These are phyloP conservation scores for Corythoichthys haematopterus DNA, from an alignment of 2,113 vertebrate genomes.

Conservation along the genomic window DNA sequence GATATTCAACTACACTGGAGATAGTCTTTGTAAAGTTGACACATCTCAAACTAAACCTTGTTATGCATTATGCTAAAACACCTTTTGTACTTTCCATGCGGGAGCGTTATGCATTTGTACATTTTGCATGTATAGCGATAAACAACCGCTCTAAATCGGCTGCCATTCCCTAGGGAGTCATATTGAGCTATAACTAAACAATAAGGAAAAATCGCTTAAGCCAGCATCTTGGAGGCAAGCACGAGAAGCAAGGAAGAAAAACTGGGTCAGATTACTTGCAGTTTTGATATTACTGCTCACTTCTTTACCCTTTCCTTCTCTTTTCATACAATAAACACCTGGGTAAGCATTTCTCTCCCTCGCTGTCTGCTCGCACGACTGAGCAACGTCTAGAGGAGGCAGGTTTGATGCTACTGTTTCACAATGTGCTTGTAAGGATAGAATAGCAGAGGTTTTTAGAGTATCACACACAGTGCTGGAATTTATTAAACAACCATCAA, in stretches of 20 bases:
- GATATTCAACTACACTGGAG: too few species aligned
- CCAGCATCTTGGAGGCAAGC: constrained; percentile 16
- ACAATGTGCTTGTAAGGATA: constrained; percentile 1
- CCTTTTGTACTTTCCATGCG: not conserved
- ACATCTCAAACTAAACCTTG: not conserved
- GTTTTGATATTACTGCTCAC: constrained; percentile 25
- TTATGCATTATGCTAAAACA: not conserved
- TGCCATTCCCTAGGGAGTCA: constrained; percentile 21
- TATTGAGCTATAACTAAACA: constrained; percentile 28
- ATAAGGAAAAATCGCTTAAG: constrained; percentile 25
- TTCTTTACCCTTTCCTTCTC: constrained; percentile 20
- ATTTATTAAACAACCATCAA: not conserved
- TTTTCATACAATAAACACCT: constrained; percentile 43
- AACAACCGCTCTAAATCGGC: constrained; percentile 34
- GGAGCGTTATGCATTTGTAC: not conserved
- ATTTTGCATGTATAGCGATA: constrained; percentile 14
- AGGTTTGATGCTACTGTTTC: constrained; percentile 5
- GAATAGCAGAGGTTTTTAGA: not conserved
- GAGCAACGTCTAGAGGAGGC: constrained; percentile 18
- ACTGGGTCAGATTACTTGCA: constrained; percentile 54
- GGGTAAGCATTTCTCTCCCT: constrained; percentile 45
- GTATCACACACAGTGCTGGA: not conserved
- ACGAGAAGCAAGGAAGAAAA: constrained; percentile 13
- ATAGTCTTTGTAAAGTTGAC: not conserved
- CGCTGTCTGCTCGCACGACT: constrained; percentile 9